Base-by-base conservation (phyloP, 2,888 invertebrate genomes). In the Apodemia zela region DNA sequence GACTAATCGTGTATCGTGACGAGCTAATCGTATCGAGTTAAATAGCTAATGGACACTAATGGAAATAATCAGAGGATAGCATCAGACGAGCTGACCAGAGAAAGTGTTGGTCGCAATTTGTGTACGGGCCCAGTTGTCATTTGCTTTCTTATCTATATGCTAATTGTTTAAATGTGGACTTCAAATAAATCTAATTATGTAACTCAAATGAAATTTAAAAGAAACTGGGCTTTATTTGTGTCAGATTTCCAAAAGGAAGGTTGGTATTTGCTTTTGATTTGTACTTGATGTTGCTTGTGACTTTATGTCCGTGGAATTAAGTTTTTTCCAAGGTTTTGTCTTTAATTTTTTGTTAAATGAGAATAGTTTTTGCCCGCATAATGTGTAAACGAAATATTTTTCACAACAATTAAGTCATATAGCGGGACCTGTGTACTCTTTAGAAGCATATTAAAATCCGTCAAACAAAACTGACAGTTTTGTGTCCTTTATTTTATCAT, bases 1-100 rank as follows among this genome's bases (percentile, higher is more conserved):
- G 74, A 71, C 62, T 62, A 58, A 80, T 82, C 81, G 75, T 71
- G 74, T 75, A 73, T 86, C 86, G 87, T 89, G 89, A 85, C 85
- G 79, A 72, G 79, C 73, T 84, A 85, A 87, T 89, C 86, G 85
- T 87, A 88, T 87, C 87, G 81, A 87, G 89, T 85, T 86, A 88
- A 87, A 88, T 81, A 80, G 82, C 84, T 89, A 90, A 90, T 90
- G 89, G 89, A 81, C 82, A 79, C 86, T 90, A 89, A 89, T 90
- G 87, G 87, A 83, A 84, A 85, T 88, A 81, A 89, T 89, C 87
- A 75, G 75, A 72, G 78, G 81, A 83, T 84, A 82, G 75, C 84
- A 89, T 90, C 89, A 81, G 83, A 84, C 78, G 81, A 81, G 73
- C 80, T 79, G 84, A 80, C 80, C 78, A 49, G 61, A 61, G 61